Evolutionary conservation across 2,113 vertebrate genomes (phyloP).

Genomic region (Alces alces): DNA sequence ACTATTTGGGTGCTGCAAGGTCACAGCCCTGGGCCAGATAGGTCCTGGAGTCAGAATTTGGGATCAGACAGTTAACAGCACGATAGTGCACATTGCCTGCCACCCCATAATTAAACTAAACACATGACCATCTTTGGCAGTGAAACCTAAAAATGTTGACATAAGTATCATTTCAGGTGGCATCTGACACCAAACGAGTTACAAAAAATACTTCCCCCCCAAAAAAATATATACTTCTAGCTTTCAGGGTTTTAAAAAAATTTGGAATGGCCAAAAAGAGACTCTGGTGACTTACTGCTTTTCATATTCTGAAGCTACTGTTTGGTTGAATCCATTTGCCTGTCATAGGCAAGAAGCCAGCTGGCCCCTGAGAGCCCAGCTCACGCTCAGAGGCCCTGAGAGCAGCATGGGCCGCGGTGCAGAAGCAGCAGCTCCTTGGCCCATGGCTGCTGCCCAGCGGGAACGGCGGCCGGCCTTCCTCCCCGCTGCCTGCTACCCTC

Average conservation of each 20-base stretch:
- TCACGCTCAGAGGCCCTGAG: not conserved
- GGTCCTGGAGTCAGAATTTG: not conserved
- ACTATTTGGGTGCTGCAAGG: not conserved
- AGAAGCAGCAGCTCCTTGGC: too few species aligned
- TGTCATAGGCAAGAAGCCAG: not conserved
- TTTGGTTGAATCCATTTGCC: not conserved
- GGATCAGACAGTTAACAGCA: not conserved
- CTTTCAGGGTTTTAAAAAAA: not conserved
- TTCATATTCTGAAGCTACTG: not conserved
- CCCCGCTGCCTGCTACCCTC: rapidly evolving
- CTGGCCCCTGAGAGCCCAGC: not conserved
- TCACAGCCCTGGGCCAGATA: not conserved
- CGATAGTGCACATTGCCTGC: not conserved
- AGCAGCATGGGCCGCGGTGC: rapidly evolving
- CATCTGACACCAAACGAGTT: not conserved
- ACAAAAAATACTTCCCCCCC: not conserved
- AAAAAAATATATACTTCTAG: not conserved
- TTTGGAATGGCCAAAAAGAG: not conserved
- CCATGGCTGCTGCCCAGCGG: rapidly evolving
- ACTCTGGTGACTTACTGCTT: not conserved
- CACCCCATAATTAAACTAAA: not conserved
- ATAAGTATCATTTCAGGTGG: not conserved
- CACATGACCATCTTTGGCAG: not conserved
- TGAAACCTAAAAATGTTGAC: not conserved
- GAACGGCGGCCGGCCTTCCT: rapidly evolving